Conservation (phyloP, 2,797 vertebrate genomes). For the Enoplosus armatus region DNA sequence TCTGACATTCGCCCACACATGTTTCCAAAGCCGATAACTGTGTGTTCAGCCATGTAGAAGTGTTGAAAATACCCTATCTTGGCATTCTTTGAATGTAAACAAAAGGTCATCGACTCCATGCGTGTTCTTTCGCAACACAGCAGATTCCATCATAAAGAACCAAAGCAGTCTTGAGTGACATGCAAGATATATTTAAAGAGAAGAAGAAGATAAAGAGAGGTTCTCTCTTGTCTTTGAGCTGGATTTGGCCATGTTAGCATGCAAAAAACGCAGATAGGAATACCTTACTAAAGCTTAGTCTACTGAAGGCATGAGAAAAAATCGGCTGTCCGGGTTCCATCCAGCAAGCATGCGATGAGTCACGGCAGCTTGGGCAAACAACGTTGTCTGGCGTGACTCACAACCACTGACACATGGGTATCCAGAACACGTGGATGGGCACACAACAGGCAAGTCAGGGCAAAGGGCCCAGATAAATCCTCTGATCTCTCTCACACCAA, state of each 20-base stretch:
- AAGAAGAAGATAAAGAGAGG: not conserved
- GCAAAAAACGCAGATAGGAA: conserved; percentile 34
- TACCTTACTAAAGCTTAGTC: conserved; percentile 39
- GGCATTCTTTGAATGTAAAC: conserved; percentile 4
- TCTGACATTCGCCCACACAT: conserved; percentile 61
- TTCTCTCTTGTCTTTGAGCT: conserved; percentile 19
- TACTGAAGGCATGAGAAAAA: conserved; percentile 70
- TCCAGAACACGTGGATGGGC: conserved; percentile 74
- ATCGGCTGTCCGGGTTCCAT: conserved; percentile 57
- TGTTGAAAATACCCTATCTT: not conserved
- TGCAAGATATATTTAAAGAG: conserved; percentile 28
- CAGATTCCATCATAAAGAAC: conserved; percentile 12
- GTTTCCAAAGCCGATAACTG: conserved; percentile 37
- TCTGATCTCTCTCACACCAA: conserved; percentile 22
- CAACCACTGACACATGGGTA: conserved; percentile 71
- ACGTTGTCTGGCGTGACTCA: conserved; percentile 77
- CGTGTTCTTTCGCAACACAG: conserved; percentile 3
- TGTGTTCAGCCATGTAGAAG: conserved; percentile 5
- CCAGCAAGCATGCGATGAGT: conserved; percentile 65
- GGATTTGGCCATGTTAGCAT: conserved; percentile 14
- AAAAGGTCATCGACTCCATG: not conserved
- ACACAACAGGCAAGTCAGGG: conserved; percentile 62
- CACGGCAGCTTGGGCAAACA: conserved; percentile 71
- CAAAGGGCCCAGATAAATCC: conserved; percentile 56
- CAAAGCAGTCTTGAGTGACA: conserved; percentile 37